Conservation (phyloP, 1,140 invertebrate species). For the Panagrolaimus sp. region DNA sequence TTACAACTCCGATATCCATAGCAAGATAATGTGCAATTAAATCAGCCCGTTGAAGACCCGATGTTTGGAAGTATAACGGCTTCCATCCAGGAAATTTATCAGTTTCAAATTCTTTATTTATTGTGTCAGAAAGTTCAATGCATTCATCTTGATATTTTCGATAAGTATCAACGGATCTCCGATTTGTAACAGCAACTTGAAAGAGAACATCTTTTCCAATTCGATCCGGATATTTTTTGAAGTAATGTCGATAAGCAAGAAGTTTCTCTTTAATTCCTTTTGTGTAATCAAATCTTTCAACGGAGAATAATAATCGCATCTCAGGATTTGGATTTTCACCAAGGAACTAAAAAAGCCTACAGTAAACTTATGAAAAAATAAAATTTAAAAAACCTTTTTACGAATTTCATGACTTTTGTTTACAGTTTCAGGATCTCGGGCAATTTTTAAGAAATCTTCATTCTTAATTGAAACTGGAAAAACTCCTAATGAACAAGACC, state of each 20-base stretch:
- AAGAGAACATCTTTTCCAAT: constrained; percentile 55
- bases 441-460: constrained; percentile 56
- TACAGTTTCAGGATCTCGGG: constrained; percentile 42
- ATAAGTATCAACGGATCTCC: constrained; percentile 56
- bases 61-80: constrained; percentile 57
- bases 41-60: constrained; percentile 53
- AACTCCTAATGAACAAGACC: constrained; percentile 57
- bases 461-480: constrained; percentile 59
- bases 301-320: constrained; percentile 57
- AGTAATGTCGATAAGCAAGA: constrained; percentile 51
- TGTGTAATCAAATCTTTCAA: constrained; percentile 58
- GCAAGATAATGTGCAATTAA: constrained; percentile 56
- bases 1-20: constrained; percentile 59
- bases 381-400: constrained; percentile 34
- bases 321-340: constrained; percentile 48
- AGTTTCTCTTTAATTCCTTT: constrained; percentile 58
- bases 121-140: constrained; percentile 49
- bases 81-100: constrained; percentile 48
- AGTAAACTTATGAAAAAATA: background rate
- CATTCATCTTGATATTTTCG: constrained; percentile 58
- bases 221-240: constrained; percentile 54
- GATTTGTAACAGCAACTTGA: constrained; percentile 57
- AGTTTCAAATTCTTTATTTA: constrained; percentile 44
- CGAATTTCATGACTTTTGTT: constrained; percentile 50
- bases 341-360: constrained; percentile 40